phyloP scores from a whole-genome alignment of 2,797 vertebrate species.

The Varecia variegata region DNA sequence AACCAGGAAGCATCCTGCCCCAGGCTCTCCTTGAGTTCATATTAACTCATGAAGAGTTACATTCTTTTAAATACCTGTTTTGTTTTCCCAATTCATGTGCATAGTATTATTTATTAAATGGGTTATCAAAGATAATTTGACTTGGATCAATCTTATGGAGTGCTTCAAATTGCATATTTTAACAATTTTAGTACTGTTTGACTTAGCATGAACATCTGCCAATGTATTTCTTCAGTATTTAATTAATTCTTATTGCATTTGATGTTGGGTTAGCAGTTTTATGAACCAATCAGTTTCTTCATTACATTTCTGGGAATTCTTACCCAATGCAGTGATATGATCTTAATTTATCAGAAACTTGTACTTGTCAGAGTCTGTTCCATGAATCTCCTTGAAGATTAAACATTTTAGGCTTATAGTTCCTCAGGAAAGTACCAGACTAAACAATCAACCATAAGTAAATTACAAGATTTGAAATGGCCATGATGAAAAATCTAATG shows the following conservation, averaged over 20 bases:
- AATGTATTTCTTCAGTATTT: background rate
- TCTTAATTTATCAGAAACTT: background rate
- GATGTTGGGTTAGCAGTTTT: background rate
- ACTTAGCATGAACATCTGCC: background rate
- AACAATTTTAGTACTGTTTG: background rate
- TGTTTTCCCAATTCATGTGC: background rate
- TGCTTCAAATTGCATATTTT: background rate
- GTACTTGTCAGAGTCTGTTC: background rate
- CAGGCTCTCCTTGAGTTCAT: background rate
- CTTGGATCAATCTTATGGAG: background rate
- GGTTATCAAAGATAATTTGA: background rate
- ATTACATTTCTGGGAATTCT: background rate
- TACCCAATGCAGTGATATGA: background rate
- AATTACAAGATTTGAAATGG: background rate
- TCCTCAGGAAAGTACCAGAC: background rate
- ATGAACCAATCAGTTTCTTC: background rate
- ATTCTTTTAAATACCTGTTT: background rate
- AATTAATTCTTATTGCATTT: background rate
- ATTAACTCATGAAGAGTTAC: background rate
- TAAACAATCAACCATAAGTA: background rate
- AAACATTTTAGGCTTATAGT: background rate
- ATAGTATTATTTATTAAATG: background rate
- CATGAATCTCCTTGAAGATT: background rate
- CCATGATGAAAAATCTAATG: background rate
- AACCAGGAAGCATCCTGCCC: too few species aligned